Percentiles rank a stretch among this genome's conserved stretches.
Conservation (phyloP, 2,113 vertebrate genomes). For the Chionodraco myersi region DNA sequence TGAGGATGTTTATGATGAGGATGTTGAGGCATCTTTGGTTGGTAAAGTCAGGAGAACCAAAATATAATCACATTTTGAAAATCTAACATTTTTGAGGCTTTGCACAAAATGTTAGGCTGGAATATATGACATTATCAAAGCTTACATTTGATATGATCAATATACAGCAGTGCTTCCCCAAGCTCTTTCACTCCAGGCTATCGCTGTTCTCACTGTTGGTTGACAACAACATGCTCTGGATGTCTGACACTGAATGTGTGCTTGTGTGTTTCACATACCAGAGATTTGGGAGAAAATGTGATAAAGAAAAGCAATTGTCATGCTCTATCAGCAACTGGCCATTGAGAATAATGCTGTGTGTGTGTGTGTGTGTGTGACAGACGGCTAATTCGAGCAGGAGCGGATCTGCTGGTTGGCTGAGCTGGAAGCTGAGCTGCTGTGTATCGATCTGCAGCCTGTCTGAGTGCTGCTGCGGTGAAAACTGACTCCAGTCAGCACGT, state of each 20-base stretch:
- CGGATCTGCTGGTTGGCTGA: constrained; percentile 34
- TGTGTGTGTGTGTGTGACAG: neutral
- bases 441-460: constrained; percentile 60
- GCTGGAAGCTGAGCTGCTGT: constrained; percentile 60
- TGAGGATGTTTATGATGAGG: neutral
- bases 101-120: neutral
- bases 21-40: too few relatives aligned
- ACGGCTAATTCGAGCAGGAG: neutral
- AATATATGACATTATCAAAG: neutral
- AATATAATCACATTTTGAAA: neutral
- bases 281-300: constrained; percentile 18
- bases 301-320: constrained; percentile 5
- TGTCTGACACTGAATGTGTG: neutral
- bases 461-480: constrained; percentile 62
- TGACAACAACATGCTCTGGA: neutral
- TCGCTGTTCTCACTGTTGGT: neutral
- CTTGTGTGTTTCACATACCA: neutral
- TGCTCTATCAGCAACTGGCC: neutral
- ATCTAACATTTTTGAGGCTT: neutral
- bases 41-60: too few relatives aligned
- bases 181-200: neutral
- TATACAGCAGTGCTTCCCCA: neutral
- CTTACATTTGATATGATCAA: too few relatives aligned
- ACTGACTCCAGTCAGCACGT: constrained; percentile 41
- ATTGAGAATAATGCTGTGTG: neutral